Evolutionary conservation across 2,113 vertebrate genomes (phyloP), one percentile per base, ranked within the genome.

Genomic region (Erpornis zantholeuca): DNA sequence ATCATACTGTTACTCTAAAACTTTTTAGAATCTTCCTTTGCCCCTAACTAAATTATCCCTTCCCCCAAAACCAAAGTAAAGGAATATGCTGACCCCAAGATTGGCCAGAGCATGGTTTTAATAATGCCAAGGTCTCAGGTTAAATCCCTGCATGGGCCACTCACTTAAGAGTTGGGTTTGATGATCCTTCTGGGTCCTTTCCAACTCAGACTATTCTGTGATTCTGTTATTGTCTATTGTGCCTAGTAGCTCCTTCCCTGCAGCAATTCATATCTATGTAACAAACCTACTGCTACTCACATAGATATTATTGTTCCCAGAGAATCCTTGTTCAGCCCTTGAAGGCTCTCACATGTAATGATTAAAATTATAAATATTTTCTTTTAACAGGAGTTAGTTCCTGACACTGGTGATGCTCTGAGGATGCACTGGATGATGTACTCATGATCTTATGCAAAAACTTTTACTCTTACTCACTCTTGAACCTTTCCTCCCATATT

Each of bases 81-180:
- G 11, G 57, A 68, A 72, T 3, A 77, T 44, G 27, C 6, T 60
- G 18, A 33, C 12, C 6, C 5, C 6, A 21, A 10, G 18, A 69
- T 33, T 42, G 40, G 16, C 36, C 63, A 77, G 38, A 33, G 18
- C 5, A 52, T 44, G 7, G 14, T 44, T 59, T 50, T 36, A 52
- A 36, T 52, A 44, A 52, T 2, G 3, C 3, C 31, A 33, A 7
- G 15, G 22, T 33, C 1, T 0, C 9, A 68, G 22, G 11, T 36
- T 44, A 22, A 59, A 44, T 68, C 45, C 15, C 15, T 23, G 11
- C 11, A 24, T 24, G 29, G 29, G 10, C 20, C 24, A 42, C 44
- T 52, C 31, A 50, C 31, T 44, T 44, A 27, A 36, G 33, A 44
- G 28, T 1, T 36, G 31, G 17, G 36, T 52, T 36, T 7, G 2